Conservation (phyloP, 2,797 vertebrate species). For the Pachyuromys duprasi region DNA sequence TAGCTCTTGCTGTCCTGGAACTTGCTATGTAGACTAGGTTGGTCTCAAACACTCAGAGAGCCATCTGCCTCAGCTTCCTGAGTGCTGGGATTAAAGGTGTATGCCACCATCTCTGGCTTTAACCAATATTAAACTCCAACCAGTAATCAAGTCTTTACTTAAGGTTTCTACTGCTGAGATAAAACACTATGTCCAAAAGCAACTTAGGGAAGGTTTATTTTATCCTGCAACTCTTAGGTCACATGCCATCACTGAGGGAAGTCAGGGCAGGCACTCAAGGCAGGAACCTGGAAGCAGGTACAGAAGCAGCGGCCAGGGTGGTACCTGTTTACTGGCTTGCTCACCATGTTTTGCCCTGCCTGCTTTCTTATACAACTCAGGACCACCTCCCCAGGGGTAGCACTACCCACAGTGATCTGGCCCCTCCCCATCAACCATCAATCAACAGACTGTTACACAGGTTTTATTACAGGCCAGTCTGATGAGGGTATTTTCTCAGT, state of each 20-base stretch:
- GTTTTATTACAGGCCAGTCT: background rate
- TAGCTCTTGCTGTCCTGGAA: background rate
- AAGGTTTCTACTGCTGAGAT: background rate
- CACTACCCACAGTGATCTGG: background rate
- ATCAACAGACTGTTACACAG: background rate
- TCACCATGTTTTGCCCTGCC: background rate
- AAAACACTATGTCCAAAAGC: background rate
- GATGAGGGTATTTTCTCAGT: background rate
- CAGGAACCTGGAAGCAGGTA: background rate
- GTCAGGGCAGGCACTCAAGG: background rate
- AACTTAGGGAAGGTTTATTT: background rate
- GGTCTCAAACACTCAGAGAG: background rate
- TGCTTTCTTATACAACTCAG: background rate
- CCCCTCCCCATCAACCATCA: background rate
- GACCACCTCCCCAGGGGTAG: background rate
- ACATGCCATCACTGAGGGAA: background rate
- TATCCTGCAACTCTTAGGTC: background rate
- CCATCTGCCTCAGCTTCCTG: background rate
- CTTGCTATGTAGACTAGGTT: background rate
- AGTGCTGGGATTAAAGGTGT: no score
- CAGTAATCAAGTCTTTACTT: background rate
- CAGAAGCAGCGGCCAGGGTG: background rate
- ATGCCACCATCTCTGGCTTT: background rate
- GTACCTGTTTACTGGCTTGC: background rate
- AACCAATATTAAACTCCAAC: constrained; percentile 30